These are phyloP conservation scores for Epinephelus awoara DNA, from an alignment of 2,797 vertebrate species.

Conservation along the genomic window DNA sequence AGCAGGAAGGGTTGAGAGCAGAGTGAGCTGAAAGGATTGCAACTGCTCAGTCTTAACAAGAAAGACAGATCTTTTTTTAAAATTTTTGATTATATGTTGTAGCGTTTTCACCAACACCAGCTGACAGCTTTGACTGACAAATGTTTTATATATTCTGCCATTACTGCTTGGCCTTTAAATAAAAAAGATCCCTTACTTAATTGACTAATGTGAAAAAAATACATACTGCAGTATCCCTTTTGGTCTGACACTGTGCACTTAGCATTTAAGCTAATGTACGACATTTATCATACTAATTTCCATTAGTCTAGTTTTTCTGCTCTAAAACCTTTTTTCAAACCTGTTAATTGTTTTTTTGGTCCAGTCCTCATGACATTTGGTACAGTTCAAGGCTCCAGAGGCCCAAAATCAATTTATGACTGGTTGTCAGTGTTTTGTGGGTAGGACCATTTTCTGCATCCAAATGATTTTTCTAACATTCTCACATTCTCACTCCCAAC, in stretches of 20 bases:
- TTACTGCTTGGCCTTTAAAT: conserved; percentile 3
- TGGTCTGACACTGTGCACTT: not conserved
- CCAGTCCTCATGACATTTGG: not conserved
- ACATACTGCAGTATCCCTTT: not conserved
- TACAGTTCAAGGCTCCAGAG: not conserved
- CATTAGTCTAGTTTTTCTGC: not conserved
- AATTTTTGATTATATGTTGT: not conserved
- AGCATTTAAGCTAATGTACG: conserved; percentile 7
- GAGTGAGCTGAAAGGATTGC: conserved; percentile 18
- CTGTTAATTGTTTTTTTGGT: not conserved
- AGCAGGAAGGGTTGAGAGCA: conserved; percentile 16
- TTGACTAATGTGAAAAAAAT: not conserved
- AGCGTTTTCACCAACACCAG: not conserved
- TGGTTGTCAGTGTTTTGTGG: not conserved
- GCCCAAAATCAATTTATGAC: not conserved
- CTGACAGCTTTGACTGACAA: conserved; percentile 13
- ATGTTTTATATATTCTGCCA: not conserved
- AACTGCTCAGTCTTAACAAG: conserved; percentile 4
- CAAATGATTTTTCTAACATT: not conserved
- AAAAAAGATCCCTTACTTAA: not conserved
- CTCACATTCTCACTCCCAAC: not conserved
- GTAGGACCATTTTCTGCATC: not conserved
- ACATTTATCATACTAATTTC: conserved; percentile 7
- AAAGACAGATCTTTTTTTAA: not conserved
- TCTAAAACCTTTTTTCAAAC: not conserved